These are phyloP conservation scores for Halocynthia roretzi DNA, from an alignment of 23 tunicate genomes.

Conservation along the genomic window DNA sequence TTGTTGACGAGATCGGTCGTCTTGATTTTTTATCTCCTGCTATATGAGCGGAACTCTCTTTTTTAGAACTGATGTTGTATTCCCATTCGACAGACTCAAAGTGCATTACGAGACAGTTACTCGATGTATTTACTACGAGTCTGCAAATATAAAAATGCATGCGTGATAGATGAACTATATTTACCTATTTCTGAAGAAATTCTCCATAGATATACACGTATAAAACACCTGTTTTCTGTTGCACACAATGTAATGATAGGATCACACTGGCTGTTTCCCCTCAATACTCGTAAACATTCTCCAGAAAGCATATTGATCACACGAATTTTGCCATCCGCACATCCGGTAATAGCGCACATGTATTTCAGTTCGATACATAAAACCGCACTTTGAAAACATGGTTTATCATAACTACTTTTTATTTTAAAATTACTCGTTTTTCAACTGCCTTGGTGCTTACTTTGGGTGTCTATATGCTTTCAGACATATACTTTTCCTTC, in stretches of 20 bases:
- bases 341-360: constrained; percentile 62
- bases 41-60: background rate
- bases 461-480: constrained; percentile 22
- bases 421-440: background rate
- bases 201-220: background rate
- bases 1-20: constrained; percentile 14
- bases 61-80: constrained; percentile 13
- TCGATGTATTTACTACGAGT: constrained; percentile 46
- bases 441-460: background rate
- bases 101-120: constrained; percentile 58
- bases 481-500: constrained; percentile 20
- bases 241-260: constrained; percentile 31
- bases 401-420: too few relatives aligned
- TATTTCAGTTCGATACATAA: constrained; percentile 48
- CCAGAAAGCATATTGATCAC: constrained; percentile 61
- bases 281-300: constrained; percentile 51
- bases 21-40: background rate
- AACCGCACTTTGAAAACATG: constrained; percentile 13
- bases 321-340: constrained; percentile 76
- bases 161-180: background rate
- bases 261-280: constrained; percentile 86
- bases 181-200: background rate
- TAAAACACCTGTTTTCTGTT: constrained; percentile 27
- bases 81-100: constrained; percentile 49
- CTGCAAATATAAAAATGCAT: background rate